Conservation (phyloP, 2,888 invertebrate genomes). For the Drosophila recens region DNA sequence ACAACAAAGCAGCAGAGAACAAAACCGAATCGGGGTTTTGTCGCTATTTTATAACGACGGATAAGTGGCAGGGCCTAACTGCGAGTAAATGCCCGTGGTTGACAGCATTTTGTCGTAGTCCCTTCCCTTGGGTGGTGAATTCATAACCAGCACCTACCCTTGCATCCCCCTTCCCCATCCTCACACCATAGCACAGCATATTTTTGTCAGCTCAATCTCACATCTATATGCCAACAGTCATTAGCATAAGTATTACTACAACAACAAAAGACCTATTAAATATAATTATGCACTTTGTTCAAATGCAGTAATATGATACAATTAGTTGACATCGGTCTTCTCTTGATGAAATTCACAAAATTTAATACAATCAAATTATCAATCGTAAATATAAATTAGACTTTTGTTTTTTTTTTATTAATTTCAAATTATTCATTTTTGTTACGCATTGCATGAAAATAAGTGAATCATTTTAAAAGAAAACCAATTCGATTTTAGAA, state of each 20-base stretch:
- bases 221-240: slow-evolving; percentile 4
- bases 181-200: slow-evolving; percentile 7
- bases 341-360: neutral
- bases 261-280: neutral
- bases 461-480: too few relatives aligned
- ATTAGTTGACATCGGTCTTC: neutral
- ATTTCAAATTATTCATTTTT: too few relatives aligned
- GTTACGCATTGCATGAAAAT: too few relatives aligned
- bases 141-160: slow-evolving; percentile 51
- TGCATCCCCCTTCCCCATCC: slow-evolving; percentile 14
- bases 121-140: slow-evolving; percentile 45
- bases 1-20: slow-evolving; percentile 20
- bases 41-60: slow-evolving; percentile 60
- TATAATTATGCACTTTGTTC: too few relatives aligned
- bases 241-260: neutral
- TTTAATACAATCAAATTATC: too few relatives aligned
- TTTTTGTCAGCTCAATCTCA: slow-evolving; percentile 30
- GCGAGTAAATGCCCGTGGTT: slow-evolving; percentile 46
- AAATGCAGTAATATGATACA: too few relatives aligned
- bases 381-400: too few relatives aligned
- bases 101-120: slow-evolving; percentile 60
- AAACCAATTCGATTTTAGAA: too few relatives aligned
- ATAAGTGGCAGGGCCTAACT: slow-evolving; percentile 62
- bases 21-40: slow-evolving; percentile 48
- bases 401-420: too few relatives aligned